Evolutionary conservation across 2,113 vertebrate species (phyloP), one percentile per base, ranked within the genome.

Genomic region (Hippocampus abdominalis): DNA sequence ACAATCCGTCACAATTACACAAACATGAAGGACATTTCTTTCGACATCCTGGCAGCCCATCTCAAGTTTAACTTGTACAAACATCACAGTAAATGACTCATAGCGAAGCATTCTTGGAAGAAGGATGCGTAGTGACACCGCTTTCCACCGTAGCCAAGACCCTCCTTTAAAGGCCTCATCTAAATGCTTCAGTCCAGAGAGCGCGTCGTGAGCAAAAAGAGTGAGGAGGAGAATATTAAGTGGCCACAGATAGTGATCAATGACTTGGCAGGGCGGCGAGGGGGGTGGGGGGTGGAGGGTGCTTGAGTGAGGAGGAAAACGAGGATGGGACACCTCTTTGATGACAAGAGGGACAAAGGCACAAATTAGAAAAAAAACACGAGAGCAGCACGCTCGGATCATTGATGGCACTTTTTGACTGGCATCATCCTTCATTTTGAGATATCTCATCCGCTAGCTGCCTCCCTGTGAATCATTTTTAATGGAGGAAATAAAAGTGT

Each of bases 391-490:
- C 67, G 20, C 56, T 53, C 51, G 21, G 12, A 59, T 77, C 87
- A 82, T 75, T 75, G 77, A 84, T 74, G 76, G 65, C 69, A 81
- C 72, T 71, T 84, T 86, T 83, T 86, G 85, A 88, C 84, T 84
- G 86, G 71, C 85, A 82, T 82, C 85, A 83, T 89, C 72, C 77
- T 77, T 90, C 87, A 87, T 87, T 89, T 87, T 86, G 87, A 89
- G 70, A 85, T 87, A 86, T 86, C 79, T 86, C 82, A 89, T 81
- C 81, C 0, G 59, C 25, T 66, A 84, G 85, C 80, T 80, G 80
- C 79, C 85, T 82, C 83, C 70, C 85, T 77, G 84, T 85, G 87
- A 89, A 79, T 84, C 86, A 80, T 88, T 87, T 81, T 81, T 85
- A 89, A 90, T 84, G 81, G 76, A 85, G 70, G 77, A 80, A 83